Conservation (phyloP, 1,140 invertebrate genomes). For the Myzus persicae region DNA sequence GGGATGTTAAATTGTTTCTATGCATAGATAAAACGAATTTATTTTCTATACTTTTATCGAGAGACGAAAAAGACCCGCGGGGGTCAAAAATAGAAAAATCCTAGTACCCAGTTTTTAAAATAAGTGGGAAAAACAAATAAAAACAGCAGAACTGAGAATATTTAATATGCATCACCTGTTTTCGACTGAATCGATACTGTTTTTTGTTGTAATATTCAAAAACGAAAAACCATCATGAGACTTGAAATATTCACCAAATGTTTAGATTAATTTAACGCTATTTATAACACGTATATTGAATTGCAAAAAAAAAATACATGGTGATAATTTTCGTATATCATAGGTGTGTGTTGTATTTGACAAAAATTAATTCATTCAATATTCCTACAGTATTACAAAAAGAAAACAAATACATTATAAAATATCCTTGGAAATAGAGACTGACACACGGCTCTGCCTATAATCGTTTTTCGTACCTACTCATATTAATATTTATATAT, state of each 20-base stretch:
- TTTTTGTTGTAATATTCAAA: background rate
- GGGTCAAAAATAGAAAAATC: background rate
- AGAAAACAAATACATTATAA: conserved; percentile 1
- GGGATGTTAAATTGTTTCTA: background rate
- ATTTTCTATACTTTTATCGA: background rate
- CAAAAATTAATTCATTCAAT: background rate
- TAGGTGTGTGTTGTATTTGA: background rate
- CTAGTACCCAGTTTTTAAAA: background rate
- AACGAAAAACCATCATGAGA: background rate
- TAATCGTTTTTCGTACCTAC: no score
- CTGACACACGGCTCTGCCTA: background rate
- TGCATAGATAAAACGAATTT: background rate
- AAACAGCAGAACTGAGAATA: background rate
- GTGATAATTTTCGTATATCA: no score
- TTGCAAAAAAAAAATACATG: background rate
- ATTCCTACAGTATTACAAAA: background rate
- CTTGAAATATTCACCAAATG: no score
- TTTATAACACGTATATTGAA: background rate
- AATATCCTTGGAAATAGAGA: background rate
- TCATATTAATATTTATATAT: no score
- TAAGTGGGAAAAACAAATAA: background rate
- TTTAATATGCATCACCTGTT: background rate
- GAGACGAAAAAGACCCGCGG: no score
- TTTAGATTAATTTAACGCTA: background rate
- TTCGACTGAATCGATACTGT: background rate